phyloP scores from a whole-genome alignment of 2,113 vertebrate genomes.

The Typhlomys cinereus region DNA sequence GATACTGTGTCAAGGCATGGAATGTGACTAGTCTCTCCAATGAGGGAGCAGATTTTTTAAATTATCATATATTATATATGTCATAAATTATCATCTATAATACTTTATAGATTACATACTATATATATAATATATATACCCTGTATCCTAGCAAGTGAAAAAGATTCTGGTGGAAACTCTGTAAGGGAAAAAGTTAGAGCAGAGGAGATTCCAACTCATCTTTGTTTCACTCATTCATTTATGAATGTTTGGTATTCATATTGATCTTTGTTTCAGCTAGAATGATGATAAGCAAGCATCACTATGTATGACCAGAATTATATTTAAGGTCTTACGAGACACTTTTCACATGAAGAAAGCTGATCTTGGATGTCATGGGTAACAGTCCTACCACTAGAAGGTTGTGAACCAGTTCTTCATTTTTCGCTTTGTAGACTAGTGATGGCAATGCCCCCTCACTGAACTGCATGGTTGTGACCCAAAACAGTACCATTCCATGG shows the following conservation, averaged over 20 bases:
- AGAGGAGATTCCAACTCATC: slow-evolving; percentile 61
- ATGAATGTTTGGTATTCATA: no score
- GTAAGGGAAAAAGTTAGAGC: slow-evolving; percentile 46
- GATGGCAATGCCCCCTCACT: background rate
- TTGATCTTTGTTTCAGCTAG: slow-evolving; percentile 34
- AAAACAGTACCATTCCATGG: background rate
- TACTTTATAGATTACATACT: no score
- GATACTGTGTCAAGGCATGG: slow-evolving; percentile 62
- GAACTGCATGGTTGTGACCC: background rate
- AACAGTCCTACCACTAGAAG: no score
- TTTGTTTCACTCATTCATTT: no score
- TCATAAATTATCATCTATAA: no score
- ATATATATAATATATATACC: slow-evolving; percentile 39
- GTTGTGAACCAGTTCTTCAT: background rate
- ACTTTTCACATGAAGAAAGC: background rate
- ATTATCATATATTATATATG: no score
- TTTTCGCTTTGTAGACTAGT: background rate
- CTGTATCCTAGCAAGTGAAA: slow-evolving; percentile 53
- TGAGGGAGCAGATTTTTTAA: slow-evolving; percentile 48
- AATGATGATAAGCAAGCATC: no score
- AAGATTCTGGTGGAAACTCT: slow-evolving; percentile 44
- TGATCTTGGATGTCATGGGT: background rate
- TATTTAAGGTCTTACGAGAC: background rate
- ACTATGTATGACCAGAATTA: no score
- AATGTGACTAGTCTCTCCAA: slow-evolving; percentile 74